Base-by-base conservation (phyloP, 2,888 invertebrate genomes). In the Drosophila austrosaltans region DNA sequence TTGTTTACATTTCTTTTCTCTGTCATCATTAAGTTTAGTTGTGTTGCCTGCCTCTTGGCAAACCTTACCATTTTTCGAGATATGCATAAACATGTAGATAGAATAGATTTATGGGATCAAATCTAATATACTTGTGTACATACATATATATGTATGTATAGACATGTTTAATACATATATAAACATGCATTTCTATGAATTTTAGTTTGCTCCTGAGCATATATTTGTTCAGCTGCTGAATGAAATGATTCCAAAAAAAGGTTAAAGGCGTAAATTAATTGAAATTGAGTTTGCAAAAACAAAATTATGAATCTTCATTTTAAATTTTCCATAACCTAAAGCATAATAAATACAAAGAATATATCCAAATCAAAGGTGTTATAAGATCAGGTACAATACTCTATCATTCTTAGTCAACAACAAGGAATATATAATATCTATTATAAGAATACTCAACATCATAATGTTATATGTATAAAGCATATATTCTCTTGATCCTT, bases 1-100 rank as follows among this genome's bases (percentile, higher is more conserved):
- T 60, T 84, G 75, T 63, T 71, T 69, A 62, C 73, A 66, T 77
- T 68, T 53, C 59, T 56, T 61, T 20, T 22, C 22, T 53, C 32
- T 36, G 28, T 30, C 2, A 3, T 44, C n/a, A 2, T 30, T 30
- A 6, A 48, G 30, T 58, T 58, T 16, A 16, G 20, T 39, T 8
- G 32, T 7, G 12, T 48, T 28, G 60, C 7, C 6, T 30, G 3
- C 30, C 6, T 30, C 22, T 22, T 22, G 16, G 16, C 22, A 48
- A 25, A 25, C 22, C 48, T 2, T 2, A 2, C 8, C 48, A 20
- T 7, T 16, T 16, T 48, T 48, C 44, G 8, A 48, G 7, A 48
- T 22, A 48, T 2, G 7, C 44, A 20, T 22, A 36, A 36, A 36
- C 8, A 4, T 36, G 36, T 10, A 10, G 36, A 36, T 36, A 10